These are phyloP conservation scores for Esox lucius DNA, from an alignment of 2,797 vertebrate species.

Conservation along the genomic window DNA sequence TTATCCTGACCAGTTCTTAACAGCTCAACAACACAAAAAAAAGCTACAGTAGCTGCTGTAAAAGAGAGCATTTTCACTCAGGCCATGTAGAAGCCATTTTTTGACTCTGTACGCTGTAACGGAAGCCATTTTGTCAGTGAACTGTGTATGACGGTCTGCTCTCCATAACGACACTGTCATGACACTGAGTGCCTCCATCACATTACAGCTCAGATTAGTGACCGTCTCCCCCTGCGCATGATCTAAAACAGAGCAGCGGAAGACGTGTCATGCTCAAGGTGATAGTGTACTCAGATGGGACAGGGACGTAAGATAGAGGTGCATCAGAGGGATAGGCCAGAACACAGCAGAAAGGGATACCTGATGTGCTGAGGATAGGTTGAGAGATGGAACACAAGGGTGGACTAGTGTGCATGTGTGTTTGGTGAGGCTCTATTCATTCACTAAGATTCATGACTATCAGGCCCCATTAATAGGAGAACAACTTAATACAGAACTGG, in stretches of 20 bases:
- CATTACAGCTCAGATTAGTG: constrained; percentile 31
- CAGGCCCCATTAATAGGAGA: constrained; percentile 30
- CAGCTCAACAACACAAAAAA: too few species aligned
- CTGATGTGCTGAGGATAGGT: neutral
- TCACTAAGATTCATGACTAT: constrained; percentile 39
- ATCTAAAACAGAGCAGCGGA: neutral
- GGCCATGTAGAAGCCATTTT: constrained; percentile 6
- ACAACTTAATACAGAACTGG: constrained; percentile 19
- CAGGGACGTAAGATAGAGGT: neutral
- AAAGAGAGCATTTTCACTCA: neutral
- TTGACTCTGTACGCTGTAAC: neutral
- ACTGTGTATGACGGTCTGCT: constrained; percentile 30
- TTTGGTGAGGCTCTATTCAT: constrained; percentile 4
- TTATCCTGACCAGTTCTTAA: too few species aligned
- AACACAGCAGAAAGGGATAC: neutral
- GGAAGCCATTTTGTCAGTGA: neutral
- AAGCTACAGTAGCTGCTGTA: too few species aligned
- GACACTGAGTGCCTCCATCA: constrained; percentile 17
- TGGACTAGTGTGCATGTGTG: neutral
- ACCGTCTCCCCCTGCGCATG: neutral
- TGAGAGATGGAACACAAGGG: neutral
- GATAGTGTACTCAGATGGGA: constrained; percentile 9
- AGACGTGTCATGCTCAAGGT: neutral
- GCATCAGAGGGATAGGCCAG: constrained; percentile 13
- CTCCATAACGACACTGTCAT: constrained; percentile 27